Base-by-base conservation (phyloP, 2,888 invertebrate species). In the Anthrax anthrax region DNA sequence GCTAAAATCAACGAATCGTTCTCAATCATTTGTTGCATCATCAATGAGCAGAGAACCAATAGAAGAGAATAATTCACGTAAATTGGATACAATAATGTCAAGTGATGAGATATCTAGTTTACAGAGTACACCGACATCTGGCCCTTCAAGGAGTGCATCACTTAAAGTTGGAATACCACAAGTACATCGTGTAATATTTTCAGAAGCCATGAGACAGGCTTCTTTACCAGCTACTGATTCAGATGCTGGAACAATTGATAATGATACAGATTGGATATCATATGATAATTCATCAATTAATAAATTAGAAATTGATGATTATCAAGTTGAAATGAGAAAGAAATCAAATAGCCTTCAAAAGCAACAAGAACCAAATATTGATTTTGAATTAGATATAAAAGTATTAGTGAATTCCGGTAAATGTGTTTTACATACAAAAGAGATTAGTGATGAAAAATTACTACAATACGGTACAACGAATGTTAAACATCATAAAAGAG, bases 401-500 rank as follows among this genome's bases (percentile, higher is more conserved):
- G 94, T 96, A 39, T 79, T 92, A 58, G 91, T 97, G 50, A 95
- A 94, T 67, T 91, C 91, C 57, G 96, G 96, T 10, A 92, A 95
- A 69, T 97, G 96, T 67, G 92, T 94, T 32, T 73, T 97, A 36
- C 95, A 96, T 64, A 95, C 95, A 3, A 90, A 89, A 67, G 88
- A 89, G 58, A 73, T 75, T 1, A 58, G 56, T 5, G 50, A 70
- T 65, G 47, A 78, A 71, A 56, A 81, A 81, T 44, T 83, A 82
- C 48, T 84, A 81, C 65, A 54, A 64, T 69, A 66, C 18, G 53
- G 54, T 9, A 55, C 14, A 4, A 57, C 58, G 36, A 56, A 56
- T 16, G 59, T 57, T 0, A 64, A 64, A 42, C 59, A 64, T 3
- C 66, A 68, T 32, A 67, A 65, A 44, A 58, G 68, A 3, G 67